A percentile compares a stretch with the other conserved stretches of the same genome.
Conservation (phyloP, 1,140 invertebrate species). For the Achroia grisella region DNA sequence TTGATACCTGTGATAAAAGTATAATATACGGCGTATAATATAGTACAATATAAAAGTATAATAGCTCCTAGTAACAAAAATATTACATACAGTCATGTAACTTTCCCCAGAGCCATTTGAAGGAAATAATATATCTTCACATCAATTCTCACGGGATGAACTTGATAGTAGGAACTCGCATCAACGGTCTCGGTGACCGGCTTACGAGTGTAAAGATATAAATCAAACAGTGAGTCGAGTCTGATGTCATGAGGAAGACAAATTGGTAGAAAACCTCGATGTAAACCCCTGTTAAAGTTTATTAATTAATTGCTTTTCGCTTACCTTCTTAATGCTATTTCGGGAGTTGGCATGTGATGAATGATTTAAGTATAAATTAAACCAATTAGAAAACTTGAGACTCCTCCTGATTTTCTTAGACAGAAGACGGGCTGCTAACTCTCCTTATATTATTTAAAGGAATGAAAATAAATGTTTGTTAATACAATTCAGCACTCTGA, state of each 20-base stretch:
- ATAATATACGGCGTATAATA: too few relatives aligned
- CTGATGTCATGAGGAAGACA: conserved; percentile 10
- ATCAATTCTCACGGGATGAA: background rate
- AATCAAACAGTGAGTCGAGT: conserved; percentile 1
- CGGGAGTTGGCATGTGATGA: conserved; percentile 20
- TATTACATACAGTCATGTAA: background rate
- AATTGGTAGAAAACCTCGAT: conserved; percentile 17
- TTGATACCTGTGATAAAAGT: too few relatives aligned
- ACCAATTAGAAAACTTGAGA: conserved; percentile 22
- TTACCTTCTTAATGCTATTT: conserved; percentile 22
- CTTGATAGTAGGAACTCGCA: background rate
- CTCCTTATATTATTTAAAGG: conserved; percentile 9
- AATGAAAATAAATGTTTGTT: background rate
- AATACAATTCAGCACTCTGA: too few relatives aligned
- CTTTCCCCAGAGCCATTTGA: background rate
- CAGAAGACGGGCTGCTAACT: conserved; percentile 27
- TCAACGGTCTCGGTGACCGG: background rate
- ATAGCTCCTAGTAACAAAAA: too few relatives aligned
- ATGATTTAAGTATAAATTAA: conserved; percentile 35
- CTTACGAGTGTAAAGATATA: background rate
- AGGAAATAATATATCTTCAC: background rate
- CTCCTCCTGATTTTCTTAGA: conserved; percentile 28
- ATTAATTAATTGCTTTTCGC: conserved; percentile 25
- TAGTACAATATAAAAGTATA: too few relatives aligned
- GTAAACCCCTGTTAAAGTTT: conserved; percentile 23